Percentiles rank a stretch among this genome's conserved stretches.
phyloP scores from a whole-genome alignment of 2,797 vertebrate species.

The Phrynocephalus vlangalii region DNA sequence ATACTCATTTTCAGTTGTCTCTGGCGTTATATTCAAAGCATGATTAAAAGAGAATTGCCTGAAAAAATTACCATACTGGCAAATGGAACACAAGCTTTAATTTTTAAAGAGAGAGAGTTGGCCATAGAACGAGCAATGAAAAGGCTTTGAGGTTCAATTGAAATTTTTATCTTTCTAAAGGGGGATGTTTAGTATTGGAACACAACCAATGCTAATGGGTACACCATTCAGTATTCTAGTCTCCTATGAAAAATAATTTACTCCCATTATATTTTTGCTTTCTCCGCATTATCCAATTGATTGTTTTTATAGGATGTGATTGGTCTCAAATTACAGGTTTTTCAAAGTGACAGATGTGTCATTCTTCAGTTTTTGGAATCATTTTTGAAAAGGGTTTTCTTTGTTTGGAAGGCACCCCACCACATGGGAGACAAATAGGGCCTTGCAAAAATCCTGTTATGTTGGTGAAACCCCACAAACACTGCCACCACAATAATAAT shows the following conservation, averaged over 20 bases:
- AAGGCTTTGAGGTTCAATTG: constrained; percentile 61
- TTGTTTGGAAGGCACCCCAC: not conserved
- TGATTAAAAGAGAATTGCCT: constrained; percentile 28
- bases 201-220: accelerated
- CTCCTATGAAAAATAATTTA: constrained; percentile 55
- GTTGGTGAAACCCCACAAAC: no score
- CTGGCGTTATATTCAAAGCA: constrained; percentile 36
- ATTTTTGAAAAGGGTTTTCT: no score
- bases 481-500: no score
- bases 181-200: constrained; percentile 53
- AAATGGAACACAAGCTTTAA: constrained; percentile 52
- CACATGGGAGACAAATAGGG: not conserved
- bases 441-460: not conserved
- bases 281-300: constrained; percentile 34
- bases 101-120: constrained; percentile 53
- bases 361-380: not conserved
- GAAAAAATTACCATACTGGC: constrained; percentile 49
- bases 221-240: constrained; percentile 45
- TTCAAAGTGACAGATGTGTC: constrained; percentile 38
- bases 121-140: constrained; percentile 53
- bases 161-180: constrained; percentile 61
- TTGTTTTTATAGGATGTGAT: constrained; percentile 27
- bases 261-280: constrained; percentile 45
- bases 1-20: not conserved
- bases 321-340: constrained; percentile 27